Base-by-base conservation (phyloP, 2,888 invertebrate genomes). In the Zootermopsis nevadensis region DNA sequence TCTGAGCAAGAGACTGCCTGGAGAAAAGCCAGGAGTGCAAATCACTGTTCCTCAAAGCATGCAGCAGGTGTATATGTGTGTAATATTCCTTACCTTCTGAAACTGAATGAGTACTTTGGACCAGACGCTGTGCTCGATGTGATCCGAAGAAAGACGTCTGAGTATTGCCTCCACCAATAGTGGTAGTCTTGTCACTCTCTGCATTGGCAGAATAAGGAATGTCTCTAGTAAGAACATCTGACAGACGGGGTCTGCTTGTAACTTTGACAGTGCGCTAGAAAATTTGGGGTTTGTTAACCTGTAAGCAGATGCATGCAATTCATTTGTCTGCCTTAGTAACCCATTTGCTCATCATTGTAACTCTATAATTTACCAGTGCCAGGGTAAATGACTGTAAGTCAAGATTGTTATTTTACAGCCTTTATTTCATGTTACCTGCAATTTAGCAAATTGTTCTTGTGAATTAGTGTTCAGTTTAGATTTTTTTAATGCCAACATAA, bases 161-260 rank as follows among this genome's bases (percentile, higher is more conserved):
- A 86, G 60, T 30, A 93, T 90, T 60, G 92, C 92, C 86, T 91
- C 91, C 67, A 92, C 89, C 7, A 93, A 89, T 19, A 84, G 15
- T n/a, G 84, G 83, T 38, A 84, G 79, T 22, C 84, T 66, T 2
- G 84, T 83, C 55, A 85, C 83, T 72, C 84, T 77, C 76, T 85
- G 85, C 55, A 84, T 82, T 15, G 82, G 82, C n/a, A 83, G 81
- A 15, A 76, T 82, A 42, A 83, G 74, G 60, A 84, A 84, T 24
- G 82, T 82, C 48, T 83, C 74, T 31, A 84, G 48, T 33, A 69
- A 31, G 30, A 81, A 83, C n/a, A n/a, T 33, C 48, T 83, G 79
- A 55, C 81, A 81, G 15, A 53, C 66, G 24, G 81, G 42, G n/a
- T 84, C 81, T 30, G 30, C n/a, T 27, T 84, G 82, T 31, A 84